Percentiles rank a stretch among this genome's conserved stretches.
Conservation (phyloP, 2,888 invertebrate species). For the Apodemia hepburni region DNA sequence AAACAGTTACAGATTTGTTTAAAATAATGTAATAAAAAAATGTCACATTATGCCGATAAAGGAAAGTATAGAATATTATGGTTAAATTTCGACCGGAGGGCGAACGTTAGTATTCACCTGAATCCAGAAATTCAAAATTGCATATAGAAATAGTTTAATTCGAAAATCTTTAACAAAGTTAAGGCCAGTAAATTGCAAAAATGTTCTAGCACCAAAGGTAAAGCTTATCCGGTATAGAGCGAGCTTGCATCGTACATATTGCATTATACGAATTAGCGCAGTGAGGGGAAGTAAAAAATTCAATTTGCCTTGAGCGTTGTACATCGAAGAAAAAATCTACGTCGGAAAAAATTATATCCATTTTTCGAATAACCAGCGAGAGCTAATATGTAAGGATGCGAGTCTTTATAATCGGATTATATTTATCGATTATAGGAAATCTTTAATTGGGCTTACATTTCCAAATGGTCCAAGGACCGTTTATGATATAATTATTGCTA, state of each 20-base stretch:
- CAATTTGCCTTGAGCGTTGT: constrained; percentile 60
- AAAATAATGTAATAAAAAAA: too few species aligned
- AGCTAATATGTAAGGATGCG: constrained; percentile 54
- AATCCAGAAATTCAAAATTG: too few species aligned
- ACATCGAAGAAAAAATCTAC: constrained; percentile 40
- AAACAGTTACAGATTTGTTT: too few species aligned
- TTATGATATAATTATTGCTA: too few species aligned
- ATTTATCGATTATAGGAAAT: constrained; percentile 51
- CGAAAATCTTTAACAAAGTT: not conserved
- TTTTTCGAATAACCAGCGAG: constrained; percentile 53
- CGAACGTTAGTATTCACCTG: too few species aligned
- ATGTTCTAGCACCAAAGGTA: constrained; percentile 23
- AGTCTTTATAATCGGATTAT: constrained; percentile 66
- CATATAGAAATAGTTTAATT: too few species aligned
- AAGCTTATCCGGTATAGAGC: constrained; percentile 25
- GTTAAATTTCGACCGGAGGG: too few species aligned
- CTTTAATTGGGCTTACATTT: constrained; percentile 41
- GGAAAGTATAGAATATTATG: too few species aligned
- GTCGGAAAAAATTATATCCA: constrained; percentile 68
- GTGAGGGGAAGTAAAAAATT: constrained; percentile 72
- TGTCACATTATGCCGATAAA: too few species aligned
- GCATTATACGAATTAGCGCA: constrained; percentile 74
- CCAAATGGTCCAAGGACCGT: too few species aligned
- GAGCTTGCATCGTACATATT: constrained; percentile 64
- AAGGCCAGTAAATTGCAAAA: constrained; percentile 9